A percentile compares a stretch with the other conserved stretches of the same genome.
These are phyloP conservation scores for Lithosia quadra DNA, from an alignment of 2,888 invertebrate genomes.

Conservation along the genomic window DNA sequence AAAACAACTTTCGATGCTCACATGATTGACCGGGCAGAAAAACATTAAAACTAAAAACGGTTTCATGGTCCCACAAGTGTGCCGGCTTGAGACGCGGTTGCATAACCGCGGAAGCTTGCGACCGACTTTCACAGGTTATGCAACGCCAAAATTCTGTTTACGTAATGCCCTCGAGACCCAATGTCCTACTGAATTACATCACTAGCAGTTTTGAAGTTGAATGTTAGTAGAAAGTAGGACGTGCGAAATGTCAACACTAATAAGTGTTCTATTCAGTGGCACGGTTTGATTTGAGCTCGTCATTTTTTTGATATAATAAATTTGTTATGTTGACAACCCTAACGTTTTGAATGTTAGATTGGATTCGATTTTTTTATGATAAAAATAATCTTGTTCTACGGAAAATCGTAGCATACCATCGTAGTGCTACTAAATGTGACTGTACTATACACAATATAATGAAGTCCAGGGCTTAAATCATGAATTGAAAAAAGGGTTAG, in stretches of 20 bases:
- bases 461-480: too few species aligned
- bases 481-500: too few species aligned
- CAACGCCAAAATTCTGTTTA: constrained; percentile 75
- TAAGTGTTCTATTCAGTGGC: constrained; percentile 57
- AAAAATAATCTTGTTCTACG: too few species aligned
- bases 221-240: constrained; percentile 81
- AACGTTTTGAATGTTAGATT: too few species aligned
- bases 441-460: too few species aligned
- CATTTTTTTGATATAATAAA: constrained; percentile 7
- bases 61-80: constrained; percentile 70
- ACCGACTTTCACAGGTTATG: constrained; percentile 82
- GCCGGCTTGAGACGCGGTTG: constrained; percentile 70
- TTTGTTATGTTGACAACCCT: neutral
- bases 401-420: too few species aligned
- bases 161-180: constrained; percentile 80
- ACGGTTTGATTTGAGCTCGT: constrained; percentile 34
- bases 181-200: constrained; percentile 83
- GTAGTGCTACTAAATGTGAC: too few species aligned
- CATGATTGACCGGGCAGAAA: constrained; percentile 45
- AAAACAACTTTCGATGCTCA: constrained; percentile 38
- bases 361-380: too few species aligned
- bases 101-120: constrained; percentile 80
- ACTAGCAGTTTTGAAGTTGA: constrained; percentile 77
- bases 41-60: constrained; percentile 48
- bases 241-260: constrained; percentile 76